These are phyloP conservation scores for Stratiomys singularior DNA, from an alignment of 2,888 invertebrate genomes.

Conservation along the genomic window DNA sequence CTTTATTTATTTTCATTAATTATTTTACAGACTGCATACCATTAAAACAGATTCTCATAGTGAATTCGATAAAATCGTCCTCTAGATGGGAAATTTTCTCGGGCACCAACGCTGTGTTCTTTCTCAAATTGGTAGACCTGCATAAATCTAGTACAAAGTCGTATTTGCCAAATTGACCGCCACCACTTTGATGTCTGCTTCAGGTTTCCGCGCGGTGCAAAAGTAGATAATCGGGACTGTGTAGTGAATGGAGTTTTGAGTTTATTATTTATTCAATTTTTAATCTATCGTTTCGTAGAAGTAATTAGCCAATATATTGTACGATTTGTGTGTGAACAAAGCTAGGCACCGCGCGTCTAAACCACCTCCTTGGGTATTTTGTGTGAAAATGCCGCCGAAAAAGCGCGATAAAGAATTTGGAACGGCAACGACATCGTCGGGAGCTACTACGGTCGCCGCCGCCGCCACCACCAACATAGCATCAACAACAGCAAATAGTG, in stretches of 20 bases:
- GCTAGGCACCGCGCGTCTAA: background rate
- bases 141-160: background rate
- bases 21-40: no score
- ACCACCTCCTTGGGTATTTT: background rate
- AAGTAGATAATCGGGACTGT: background rate
- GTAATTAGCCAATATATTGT: background rate
- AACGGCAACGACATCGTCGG: conserved; percentile 3
- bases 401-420: conserved; percentile 61
- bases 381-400: conserved; percentile 59
- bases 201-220: conserved; percentile 33
- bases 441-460: background rate
- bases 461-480: background rate
- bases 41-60: no score
- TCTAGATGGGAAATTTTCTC: no score
- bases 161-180: conserved; percentile 31
- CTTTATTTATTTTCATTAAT: no score
- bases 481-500: conserved; percentile 19
- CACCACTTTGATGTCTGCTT: conserved; percentile 7
- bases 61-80: no score
- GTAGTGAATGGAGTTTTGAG: background rate
- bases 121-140: conserved; percentile 27
- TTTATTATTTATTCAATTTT: background rate
- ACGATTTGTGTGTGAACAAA: background rate
- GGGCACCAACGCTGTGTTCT: no score
- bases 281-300: background rate